Evolutionary conservation across 2,888 invertebrate species (phyloP).

Genomic region (Aphrophora alni): DNA sequence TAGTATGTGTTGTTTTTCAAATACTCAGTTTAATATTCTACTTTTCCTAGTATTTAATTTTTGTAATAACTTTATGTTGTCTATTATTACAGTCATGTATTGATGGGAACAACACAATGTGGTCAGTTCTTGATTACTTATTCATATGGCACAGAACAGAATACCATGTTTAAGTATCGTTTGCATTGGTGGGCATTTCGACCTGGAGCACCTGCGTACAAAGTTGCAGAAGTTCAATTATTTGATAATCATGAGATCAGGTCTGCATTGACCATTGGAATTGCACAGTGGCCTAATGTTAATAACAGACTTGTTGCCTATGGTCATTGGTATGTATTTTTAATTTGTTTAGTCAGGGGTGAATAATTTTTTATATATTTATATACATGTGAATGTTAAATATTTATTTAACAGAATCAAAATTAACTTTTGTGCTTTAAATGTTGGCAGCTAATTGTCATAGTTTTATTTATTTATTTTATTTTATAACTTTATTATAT

Average conservation of each 20-base stretch:
- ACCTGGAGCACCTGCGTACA: conserved; percentile 62
- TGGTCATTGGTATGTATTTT: conserved; percentile 66
- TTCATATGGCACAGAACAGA: conserved; percentile 65
- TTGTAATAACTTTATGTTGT: background rate
- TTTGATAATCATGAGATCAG: conserved; percentile 63
- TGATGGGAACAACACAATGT: conserved; percentile 94
- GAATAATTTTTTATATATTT: no score
- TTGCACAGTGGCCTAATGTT: conserved; percentile 76
- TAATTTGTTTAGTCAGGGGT: no score
- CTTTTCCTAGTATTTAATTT: no score
- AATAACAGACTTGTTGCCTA: conserved; percentile 70
- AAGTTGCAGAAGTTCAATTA: conserved; percentile 66
- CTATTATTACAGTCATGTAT: conserved; percentile 74
- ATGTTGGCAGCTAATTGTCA: no score
- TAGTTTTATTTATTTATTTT: no score
- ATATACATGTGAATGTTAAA: no score
- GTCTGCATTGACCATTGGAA: conserved; percentile 63
- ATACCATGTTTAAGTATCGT: conserved; percentile 55
- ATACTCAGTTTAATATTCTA: no score
- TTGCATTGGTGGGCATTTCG: conserved; percentile 72
- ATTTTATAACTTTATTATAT: no score
- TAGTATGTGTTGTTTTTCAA: no score
- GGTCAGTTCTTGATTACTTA: conserved; percentile 92
- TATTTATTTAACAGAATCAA: no score
- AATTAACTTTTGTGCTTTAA: no score